Base-by-base conservation (phyloP, 2,888 invertebrate genomes). In the Sinotaia quadrata region DNA sequence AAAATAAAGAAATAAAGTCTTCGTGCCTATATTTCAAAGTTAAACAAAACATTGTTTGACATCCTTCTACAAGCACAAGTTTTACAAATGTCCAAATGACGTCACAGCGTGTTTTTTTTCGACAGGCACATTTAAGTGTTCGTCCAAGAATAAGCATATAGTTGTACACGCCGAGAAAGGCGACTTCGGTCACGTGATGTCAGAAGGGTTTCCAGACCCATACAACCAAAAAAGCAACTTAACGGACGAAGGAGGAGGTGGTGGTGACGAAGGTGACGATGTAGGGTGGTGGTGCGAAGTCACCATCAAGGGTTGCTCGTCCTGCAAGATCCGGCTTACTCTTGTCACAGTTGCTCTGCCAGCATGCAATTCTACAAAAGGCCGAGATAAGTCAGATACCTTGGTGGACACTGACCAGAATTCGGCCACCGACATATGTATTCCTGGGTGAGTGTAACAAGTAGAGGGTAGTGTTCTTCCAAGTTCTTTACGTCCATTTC, bases 221-320 rank as follows among this genome's bases (percentile, higher is more conserved):
- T 78, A 78, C 62, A 75, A 27, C 10, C n/a, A 44, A 49, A 21
- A 18, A 34, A 31, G 33, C 37, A 52, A 18, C 37, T 18, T 27
- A 18, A 21, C 52, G 29, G 24, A 44, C 65, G 44, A 27, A 2
- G 63, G 63, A 29, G 24, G 56, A 37, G 63, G 63, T 27, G 62
- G 37, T 2, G 63, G 54, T 10, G 54, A 41, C 33, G 31, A 31
- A 1, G 63, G 69, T 7, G 57, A 63, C 4, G 66, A 59, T 29
- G 61, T 77, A 8, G 80, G 82, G 12, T 76, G 77, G 31, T 76
- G 78, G 67, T 84, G 84, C 69, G 79, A 83, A 36, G 78, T 84
- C 33, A 77, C 78, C 34, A 78, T 84, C 15, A 78, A 78, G 33
- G 81, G 81, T 24, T 84, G 84, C 63, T 77, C 80, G 72, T 81